Percentiles rank a stretch among this genome's conserved stretches.
phyloP scores from a whole-genome alignment of 2,888 invertebrate species.

The Fissipunctia ypsillon region DNA sequence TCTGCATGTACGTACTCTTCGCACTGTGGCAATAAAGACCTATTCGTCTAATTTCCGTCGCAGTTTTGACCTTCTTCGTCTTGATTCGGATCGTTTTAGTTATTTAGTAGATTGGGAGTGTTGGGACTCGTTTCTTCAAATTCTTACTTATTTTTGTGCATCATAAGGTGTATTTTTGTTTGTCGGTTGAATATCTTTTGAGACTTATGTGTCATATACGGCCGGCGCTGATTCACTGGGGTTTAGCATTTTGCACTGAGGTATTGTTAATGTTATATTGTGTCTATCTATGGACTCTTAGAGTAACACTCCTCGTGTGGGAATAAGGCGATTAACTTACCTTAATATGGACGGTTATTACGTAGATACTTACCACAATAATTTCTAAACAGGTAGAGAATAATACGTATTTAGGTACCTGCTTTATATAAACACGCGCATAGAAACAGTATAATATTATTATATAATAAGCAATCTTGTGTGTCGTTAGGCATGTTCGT shows the following conservation, averaged over 20 bases:
- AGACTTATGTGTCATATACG: slow-evolving; percentile 49
- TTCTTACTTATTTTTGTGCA: slow-evolving; percentile 21
- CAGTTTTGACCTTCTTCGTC: slow-evolving; percentile 78
- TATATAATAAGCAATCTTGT: background rate
- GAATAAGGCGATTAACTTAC: slow-evolving; percentile 23
- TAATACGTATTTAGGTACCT: slow-evolving; percentile 3
- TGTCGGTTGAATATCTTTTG: slow-evolving; percentile 28
- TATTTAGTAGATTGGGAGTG: slow-evolving; percentile 63
- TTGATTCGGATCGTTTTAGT: slow-evolving; percentile 72
- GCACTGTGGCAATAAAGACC: slow-evolving; percentile 68
- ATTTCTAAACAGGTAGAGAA: background rate
- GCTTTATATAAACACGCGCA: slow-evolving; percentile 5
- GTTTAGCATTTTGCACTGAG: slow-evolving; percentile 57
- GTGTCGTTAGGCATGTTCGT: background rate
- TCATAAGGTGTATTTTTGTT: slow-evolving; percentile 48
- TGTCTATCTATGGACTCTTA: slow-evolving; percentile 11
- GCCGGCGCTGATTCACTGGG: slow-evolving; percentile 60
- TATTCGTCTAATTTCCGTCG: slow-evolving; percentile 76
- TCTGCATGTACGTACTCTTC: slow-evolving; percentile 73
- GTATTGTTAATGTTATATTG: slow-evolving; percentile 51
- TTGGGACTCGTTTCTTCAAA: slow-evolving; percentile 19
- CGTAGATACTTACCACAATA: background rate
- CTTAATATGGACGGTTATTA: background rate
- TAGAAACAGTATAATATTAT: background rate
- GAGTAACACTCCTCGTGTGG: background rate